Percentiles rank a stretch among this genome's conserved stretches.
phyloP scores from a whole-genome alignment of 2,797 vertebrate species.

The Diplodus puntazzo region DNA sequence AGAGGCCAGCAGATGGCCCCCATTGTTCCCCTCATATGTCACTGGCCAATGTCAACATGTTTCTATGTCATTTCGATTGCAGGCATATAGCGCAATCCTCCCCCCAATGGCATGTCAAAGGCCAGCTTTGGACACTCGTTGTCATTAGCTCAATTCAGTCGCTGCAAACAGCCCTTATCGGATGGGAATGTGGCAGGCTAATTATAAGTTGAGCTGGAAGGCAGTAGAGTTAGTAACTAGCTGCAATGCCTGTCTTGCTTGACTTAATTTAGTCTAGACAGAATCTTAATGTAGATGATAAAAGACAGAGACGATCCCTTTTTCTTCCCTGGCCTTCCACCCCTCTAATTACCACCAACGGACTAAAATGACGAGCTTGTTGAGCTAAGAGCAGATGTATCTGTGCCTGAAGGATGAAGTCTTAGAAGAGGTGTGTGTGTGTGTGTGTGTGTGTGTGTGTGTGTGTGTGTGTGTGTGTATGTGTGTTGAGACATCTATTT shows the following conservation, averaged over 20 bases:
- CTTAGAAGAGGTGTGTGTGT: slow-evolving; percentile 34
- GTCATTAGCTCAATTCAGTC: slow-evolving; percentile 59
- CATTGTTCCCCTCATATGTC: slow-evolving; percentile 76
- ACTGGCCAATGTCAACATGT: slow-evolving; percentile 76
- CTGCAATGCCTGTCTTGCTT: slow-evolving; percentile 42
- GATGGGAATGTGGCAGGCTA: slow-evolving; percentile 70
- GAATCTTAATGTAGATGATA: slow-evolving; percentile 66
- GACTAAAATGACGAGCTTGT: slow-evolving; percentile 68
- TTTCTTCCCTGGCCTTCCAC: slow-evolving; percentile 52
- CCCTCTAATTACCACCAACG: slow-evolving; percentile 58
- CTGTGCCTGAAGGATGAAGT: slow-evolving; percentile 70
- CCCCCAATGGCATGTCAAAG: slow-evolving; percentile 65
- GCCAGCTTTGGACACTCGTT: slow-evolving; percentile 62
- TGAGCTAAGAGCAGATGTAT: slow-evolving; percentile 74
- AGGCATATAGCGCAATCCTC: slow-evolving; percentile 47
- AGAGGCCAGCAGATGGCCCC: slow-evolving; percentile 81
- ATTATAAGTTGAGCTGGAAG: slow-evolving; percentile 68
- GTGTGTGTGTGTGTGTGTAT: slow-evolving; percentile 17
- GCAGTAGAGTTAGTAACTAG: slow-evolving; percentile 44
- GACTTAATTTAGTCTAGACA: slow-evolving; percentile 69
- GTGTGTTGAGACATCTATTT: slow-evolving; percentile 41
- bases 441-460: slow-evolving; percentile 43
- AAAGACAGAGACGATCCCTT: slow-evolving; percentile 51
- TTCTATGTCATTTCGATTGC: slow-evolving; percentile 76
- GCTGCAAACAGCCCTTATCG: slow-evolving; percentile 72